These are phyloP conservation scores for Pachyuromys duprasi DNA, from an alignment of 2,797 vertebrate species.

Conservation along the genomic window DNA sequence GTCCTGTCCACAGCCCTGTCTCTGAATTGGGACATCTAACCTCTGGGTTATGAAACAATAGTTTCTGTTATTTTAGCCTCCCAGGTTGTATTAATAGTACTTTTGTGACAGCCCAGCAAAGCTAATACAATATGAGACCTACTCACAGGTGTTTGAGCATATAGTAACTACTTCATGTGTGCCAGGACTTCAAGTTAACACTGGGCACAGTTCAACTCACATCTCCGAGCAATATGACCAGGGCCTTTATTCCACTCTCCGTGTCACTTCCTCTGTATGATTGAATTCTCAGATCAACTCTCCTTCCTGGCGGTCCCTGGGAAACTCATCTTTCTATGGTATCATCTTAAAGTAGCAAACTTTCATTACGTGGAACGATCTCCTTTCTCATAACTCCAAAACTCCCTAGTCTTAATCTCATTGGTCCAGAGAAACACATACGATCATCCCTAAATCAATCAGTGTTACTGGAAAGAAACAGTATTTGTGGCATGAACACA, in stretches of 20 bases:
- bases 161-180: not conserved
- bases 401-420: not conserved
- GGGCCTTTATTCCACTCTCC: not conserved
- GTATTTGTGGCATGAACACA: not conserved
- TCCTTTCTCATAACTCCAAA: not conserved
- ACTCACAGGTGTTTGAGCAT: not conserved
- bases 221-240: not conserved
- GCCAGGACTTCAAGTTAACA: not conserved
- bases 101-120: not conserved
- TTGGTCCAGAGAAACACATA: not conserved
- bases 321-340: not conserved
- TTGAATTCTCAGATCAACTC: not conserved
- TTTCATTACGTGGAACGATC: not conserved
- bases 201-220: not conserved
- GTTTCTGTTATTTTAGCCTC: not conserved
- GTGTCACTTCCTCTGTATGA: not conserved
- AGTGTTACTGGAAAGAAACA: not conserved
- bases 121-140: not conserved
- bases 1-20: not conserved
- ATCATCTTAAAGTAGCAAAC: not conserved
- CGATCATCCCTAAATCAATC: not conserved
- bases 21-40: not conserved
- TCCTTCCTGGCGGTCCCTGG: not conserved
- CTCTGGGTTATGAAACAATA: not conserved
- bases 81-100: not conserved